Conservation (phyloP, 2,113 vertebrate species). For the Prionailurus bengalensis region DNA sequence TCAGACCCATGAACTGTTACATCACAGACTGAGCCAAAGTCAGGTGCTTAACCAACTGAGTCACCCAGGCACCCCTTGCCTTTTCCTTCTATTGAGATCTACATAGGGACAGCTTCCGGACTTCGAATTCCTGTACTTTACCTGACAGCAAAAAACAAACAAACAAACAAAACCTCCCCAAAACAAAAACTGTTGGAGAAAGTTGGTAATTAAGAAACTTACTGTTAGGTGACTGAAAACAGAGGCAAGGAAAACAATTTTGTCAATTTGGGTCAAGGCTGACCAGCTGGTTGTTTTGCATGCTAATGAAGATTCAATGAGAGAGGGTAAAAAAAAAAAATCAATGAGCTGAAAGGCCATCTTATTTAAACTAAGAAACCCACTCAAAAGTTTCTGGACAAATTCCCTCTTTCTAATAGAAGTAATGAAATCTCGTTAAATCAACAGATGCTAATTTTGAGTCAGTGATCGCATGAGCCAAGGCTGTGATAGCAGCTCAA, state of each 20-base stretch:
- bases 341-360: conserved; percentile 12
- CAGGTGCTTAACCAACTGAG: too few relatives aligned
- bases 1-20: too few relatives aligned
- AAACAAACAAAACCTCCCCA: not conserved
- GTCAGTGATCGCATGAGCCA: not conserved
- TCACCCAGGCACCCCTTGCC: not conserved
- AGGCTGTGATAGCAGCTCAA: not conserved
- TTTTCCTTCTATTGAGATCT: not conserved
- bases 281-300: conserved; percentile 46
- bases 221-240: not conserved
- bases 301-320: conserved; percentile 47
- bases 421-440: not conserved
- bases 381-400: conserved; percentile 25
- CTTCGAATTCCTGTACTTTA: not conserved
- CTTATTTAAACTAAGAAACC: conserved; percentile 38
- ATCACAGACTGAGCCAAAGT: too few relatives aligned
- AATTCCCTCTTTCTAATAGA: not conserved
- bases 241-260: conserved; percentile 46
- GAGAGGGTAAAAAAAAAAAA: not conserved
- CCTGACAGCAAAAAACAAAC: not conserved
- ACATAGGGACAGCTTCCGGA: not conserved
- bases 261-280: conserved; percentile 1
- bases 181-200: not conserved
- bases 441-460: not conserved
- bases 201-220: conserved; percentile 21